Evolutionary conservation across 2,888 invertebrate species (phyloP).

Genomic region (Caenorhabditis sp.): DNA sequence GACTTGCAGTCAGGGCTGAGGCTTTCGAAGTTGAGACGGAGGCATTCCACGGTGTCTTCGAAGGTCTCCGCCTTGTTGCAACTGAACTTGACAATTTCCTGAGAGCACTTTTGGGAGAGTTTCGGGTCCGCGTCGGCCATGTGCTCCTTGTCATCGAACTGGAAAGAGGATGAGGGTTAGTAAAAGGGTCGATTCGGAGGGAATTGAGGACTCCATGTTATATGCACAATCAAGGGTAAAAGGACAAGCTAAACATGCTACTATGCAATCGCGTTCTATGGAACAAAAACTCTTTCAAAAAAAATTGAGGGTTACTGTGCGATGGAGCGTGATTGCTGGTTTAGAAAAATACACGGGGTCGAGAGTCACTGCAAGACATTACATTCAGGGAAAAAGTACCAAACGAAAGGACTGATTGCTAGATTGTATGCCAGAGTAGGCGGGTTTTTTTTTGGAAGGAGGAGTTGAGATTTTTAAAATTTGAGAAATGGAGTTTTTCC

Average conservation of each 20-base stretch:
- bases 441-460: neutral
- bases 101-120: constrained; percentile 81
- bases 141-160: constrained; percentile 90
- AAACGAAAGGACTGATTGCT: constrained; percentile 38
- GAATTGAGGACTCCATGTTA: neutral
- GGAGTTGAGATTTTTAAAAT: neutral
- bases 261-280: neutral
- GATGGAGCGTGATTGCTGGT: too few species aligned
- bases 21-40: constrained; percentile 82
- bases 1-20: constrained; percentile 83
- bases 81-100: constrained; percentile 75
- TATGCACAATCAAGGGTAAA: neutral
- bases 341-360: neutral
- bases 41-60: constrained; percentile 84
- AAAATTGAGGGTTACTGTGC: too few species aligned
- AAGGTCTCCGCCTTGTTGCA: constrained; percentile 70
- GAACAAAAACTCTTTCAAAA: too few species aligned
- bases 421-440: constrained; percentile 11
- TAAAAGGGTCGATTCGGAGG: neutral
- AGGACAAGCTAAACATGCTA: neutral
- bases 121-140: constrained; percentile 84
- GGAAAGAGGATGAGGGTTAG: constrained; percentile 41
- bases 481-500: neutral
- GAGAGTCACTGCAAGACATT: neutral
- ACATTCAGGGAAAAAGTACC: neutral